These are phyloP conservation scores for Toxotes jaculatrix DNA, from an alignment of 2,113 vertebrate species.

Conservation along the genomic window DNA sequence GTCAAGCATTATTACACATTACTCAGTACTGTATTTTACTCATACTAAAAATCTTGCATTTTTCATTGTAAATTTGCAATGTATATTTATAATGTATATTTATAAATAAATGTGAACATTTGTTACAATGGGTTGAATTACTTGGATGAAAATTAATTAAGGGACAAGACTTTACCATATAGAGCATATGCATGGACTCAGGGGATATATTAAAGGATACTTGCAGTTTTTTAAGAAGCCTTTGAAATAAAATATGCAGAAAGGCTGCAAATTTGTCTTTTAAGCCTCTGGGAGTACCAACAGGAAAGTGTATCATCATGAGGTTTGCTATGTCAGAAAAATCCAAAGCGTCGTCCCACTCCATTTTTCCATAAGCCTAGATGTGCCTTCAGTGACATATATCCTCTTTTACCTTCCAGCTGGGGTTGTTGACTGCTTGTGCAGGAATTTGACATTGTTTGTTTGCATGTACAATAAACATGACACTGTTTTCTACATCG, in stretches of 20 bases:
- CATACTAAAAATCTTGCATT: too few relatives aligned
- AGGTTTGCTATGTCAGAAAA: background rate
- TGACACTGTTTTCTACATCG: background rate
- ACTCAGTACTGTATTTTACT: background rate
- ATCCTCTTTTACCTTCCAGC: conserved; percentile 16
- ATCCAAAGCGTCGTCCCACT: background rate
- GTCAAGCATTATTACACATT: background rate
- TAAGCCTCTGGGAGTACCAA: conserved; percentile 8
- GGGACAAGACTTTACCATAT: background rate
- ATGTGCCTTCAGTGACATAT: background rate
- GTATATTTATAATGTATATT: too few relatives aligned
- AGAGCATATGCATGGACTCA: background rate
- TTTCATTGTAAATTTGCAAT: too few relatives aligned
- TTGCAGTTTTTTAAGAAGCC: background rate
- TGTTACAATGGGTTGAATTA: background rate
- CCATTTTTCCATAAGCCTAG: background rate
- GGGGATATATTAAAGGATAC: background rate
- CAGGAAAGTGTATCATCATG: conserved; percentile 4
- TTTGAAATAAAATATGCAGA: conserved; percentile 27
- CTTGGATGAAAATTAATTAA: background rate
- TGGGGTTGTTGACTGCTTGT: background rate
- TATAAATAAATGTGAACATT: background rate
- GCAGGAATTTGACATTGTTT: background rate
- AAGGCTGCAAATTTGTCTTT: background rate
- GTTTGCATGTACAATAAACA: background rate